phyloP scores from a whole-genome alignment of 2,797 vertebrate genomes.

The Mus caroli region DNA sequence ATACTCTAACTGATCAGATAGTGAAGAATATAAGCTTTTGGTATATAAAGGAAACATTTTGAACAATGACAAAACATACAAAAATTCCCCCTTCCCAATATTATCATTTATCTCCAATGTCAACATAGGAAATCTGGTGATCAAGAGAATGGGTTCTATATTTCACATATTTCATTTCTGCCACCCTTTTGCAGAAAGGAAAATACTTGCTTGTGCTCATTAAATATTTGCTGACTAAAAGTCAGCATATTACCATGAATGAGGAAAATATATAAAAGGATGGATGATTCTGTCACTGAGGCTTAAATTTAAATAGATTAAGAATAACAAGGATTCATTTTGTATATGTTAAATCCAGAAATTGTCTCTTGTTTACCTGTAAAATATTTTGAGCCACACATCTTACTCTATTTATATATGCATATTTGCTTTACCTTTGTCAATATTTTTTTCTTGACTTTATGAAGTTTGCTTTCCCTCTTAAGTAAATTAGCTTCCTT shows the following conservation, averaged over 20 bases:
- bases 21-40: not conserved
- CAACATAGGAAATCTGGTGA: not conserved
- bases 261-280: not conserved
- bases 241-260: not conserved
- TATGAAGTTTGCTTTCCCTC: constrained; percentile 30
- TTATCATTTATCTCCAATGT: not conserved
- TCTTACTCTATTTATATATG: not conserved
- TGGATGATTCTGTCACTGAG: not conserved
- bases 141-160: not conserved
- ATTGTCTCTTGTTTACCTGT: not conserved
- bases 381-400: not conserved
- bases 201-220: not conserved
- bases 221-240: constrained; percentile 49
- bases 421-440: not conserved
- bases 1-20: not conserved
- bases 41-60: not conserved
- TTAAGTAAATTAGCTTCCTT: constrained; percentile 56
- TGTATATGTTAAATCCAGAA: not conserved
- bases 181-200: not conserved
- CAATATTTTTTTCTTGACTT: constrained; percentile 31
- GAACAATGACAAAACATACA: not conserved
- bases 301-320: constrained; percentile 53
- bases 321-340: constrained; percentile 12
- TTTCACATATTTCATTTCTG: not conserved
- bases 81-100: not conserved